A percentile compares a stretch with the other conserved stretches of the same genome.
Conservation (phyloP, 2,797 vertebrate species). For the Anableps anableps region DNA sequence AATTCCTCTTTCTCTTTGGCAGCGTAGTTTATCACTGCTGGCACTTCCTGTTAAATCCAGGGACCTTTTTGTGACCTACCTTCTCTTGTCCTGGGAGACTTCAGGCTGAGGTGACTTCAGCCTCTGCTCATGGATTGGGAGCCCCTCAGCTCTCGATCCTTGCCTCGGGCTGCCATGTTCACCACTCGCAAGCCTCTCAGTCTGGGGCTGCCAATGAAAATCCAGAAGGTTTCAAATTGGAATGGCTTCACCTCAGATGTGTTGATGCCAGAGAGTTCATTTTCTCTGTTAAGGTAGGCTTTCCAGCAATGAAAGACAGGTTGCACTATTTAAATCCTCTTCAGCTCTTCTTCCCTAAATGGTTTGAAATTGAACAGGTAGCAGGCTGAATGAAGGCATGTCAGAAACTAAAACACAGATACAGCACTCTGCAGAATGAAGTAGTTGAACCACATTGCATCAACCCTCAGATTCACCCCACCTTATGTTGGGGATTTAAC, state of each 20-base stretch:
- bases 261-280: slow-evolving; percentile 23
- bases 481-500: slow-evolving; percentile 34
- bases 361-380: slow-evolving; percentile 9
- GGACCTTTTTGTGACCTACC: slow-evolving; percentile 66
- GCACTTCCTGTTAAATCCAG: slow-evolving; percentile 64
- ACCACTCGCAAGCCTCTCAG: slow-evolving; percentile 55
- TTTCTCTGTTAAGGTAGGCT: slow-evolving; percentile 14
- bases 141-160: slow-evolving; percentile 52
- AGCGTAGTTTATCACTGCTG: slow-evolving; percentile 63
- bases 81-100: slow-evolving; percentile 57
- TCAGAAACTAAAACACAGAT: slow-evolving; percentile 26
- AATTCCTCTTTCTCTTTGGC: slow-evolving; percentile 62
- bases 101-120: slow-evolving; percentile 67
- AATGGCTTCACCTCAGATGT: slow-evolving; percentile 29
- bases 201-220: slow-evolving; percentile 57
- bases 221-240: slow-evolving; percentile 44
- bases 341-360: slow-evolving; percentile 14
- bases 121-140: slow-evolving; percentile 41
- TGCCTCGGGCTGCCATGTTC: slow-evolving; percentile 67
- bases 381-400: background rate
- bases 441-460: slow-evolving; percentile 25
- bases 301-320: background rate
- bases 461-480: slow-evolving; percentile 19
- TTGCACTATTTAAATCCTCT: background rate
- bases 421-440: slow-evolving; percentile 11